Conservation (phyloP, 2,888 invertebrate species). For the Nomada hirtipes region DNA sequence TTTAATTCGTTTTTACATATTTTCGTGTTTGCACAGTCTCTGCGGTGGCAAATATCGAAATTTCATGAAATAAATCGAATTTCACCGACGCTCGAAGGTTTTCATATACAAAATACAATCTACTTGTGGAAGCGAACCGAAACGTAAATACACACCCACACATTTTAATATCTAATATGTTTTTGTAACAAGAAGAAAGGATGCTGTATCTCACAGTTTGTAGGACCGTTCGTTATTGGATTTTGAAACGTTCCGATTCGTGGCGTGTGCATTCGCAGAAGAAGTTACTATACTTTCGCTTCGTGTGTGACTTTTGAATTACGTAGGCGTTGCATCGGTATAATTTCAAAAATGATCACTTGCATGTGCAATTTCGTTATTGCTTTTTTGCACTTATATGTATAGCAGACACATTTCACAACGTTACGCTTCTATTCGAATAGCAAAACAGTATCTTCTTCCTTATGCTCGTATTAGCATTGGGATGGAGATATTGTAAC, state of each 20-base stretch:
- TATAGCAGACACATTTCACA: not conserved
- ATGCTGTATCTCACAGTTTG: not conserved
- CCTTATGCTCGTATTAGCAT: conserved; percentile 13
- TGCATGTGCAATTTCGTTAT: conserved; percentile 11
- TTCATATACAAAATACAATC: no score
- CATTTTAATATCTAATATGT: no score
- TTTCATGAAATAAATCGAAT: no score
- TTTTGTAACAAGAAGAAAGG: not conserved
- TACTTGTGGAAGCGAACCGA: no score
- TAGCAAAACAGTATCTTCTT: not conserved
- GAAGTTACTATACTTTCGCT: conserved; percentile 21
- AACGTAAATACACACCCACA: no score
- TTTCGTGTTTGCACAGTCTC: no score
- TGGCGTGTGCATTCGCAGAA: not conserved
- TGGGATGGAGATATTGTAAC: not conserved
- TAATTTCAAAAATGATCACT: conserved; percentile 20
- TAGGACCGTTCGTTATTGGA: not conserved
- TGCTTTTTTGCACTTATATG: conserved; percentile 20
- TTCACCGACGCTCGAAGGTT: no score
- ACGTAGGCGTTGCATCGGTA: conserved; percentile 18
- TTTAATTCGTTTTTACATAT: no score
- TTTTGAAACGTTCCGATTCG: conserved; percentile 1
- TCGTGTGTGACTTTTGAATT: conserved; percentile 28
- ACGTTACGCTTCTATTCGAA: not conserved
- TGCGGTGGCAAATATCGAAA: no score